Evolutionary conservation across 2,113 vertebrate genomes (phyloP).

Genomic region (Ophiodon elongatus): DNA sequence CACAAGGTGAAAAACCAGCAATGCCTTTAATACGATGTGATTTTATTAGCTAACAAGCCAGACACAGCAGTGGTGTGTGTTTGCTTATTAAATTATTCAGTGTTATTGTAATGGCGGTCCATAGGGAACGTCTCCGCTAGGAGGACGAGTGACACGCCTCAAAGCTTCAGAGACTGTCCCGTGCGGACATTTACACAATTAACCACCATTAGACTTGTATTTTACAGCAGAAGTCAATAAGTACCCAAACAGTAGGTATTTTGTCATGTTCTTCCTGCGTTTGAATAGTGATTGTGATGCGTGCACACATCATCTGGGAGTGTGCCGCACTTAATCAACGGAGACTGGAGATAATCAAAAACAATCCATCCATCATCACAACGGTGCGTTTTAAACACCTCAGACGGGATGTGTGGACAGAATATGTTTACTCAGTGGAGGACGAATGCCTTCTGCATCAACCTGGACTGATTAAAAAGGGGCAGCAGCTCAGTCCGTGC

Average conservation of each 20-base stretch:
- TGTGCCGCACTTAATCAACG: conserved; percentile 6
- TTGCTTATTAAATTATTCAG: conserved; percentile 81
- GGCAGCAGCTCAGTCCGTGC: not conserved
- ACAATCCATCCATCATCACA: conserved; percentile 39
- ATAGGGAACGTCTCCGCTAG: conserved; percentile 21
- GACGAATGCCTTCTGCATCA: conserved; percentile 21
- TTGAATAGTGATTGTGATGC: conserved; percentile 30
- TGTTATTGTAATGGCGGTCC: conserved; percentile 67
- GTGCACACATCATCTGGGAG: not conserved
- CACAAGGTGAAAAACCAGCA: conserved; percentile 64
- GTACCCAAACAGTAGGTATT: conserved; percentile 60
- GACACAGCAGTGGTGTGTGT: conserved; percentile 70
- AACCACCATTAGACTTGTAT: conserved; percentile 66
- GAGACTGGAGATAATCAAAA: conserved; percentile 35
- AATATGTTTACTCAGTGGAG: conserved; percentile 1
- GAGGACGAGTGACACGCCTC: conserved; percentile 50
- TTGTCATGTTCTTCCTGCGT: conserved; percentile 10
- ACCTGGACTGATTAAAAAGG: not conserved
- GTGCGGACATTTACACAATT: conserved; percentile 74
- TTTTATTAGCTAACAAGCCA: conserved; percentile 83
- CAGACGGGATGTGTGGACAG: conserved; percentile 5
- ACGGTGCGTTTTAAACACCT: conserved; percentile 9
- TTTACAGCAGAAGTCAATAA: conserved; percentile 65
- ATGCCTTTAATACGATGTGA: conserved; percentile 78
- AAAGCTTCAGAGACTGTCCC: conserved; percentile 55